Evolutionary conservation across 1,140 invertebrate genomes (phyloP), one percentile per base, ranked within the genome.

Genomic region (Brachionus sp.): DNA sequence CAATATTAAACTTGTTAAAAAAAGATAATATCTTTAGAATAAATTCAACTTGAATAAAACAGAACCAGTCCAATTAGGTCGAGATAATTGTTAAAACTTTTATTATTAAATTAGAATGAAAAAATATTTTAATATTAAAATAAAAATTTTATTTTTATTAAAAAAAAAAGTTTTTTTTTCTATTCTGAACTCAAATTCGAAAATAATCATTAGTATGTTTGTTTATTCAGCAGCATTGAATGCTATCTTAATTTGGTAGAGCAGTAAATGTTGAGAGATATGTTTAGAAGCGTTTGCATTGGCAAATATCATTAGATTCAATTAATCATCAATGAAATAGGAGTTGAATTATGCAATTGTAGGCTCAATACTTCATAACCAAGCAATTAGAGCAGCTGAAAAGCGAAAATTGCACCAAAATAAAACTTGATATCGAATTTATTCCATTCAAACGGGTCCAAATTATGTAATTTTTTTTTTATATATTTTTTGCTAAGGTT

Each of bases 381-480:
- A 66, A 33, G 64, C 64, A 66, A 66, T 66, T 66, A 66, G 29
- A 66, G 64, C 64, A 66, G 64, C 64, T 66, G 64, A 66, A 66
- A 33, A 33, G 13, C 64, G 16, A 57, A 57, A 57, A 57, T 46
- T 46, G 29, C 29, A 66, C 25, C 64, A 33, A 66, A 66, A 66
- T 33, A 66, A 33, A 66, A 66, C 64, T 66, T 66, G 64, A 66
- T 66, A 66, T 66, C 64, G 29, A 66, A 66, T 66, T 66, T 66
- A 35, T 66, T 66, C 64, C 64, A 66, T 66, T n/a, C 50, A 57
- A 57, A 57, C 19, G 50, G 50, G 50, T 57, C n/a, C n/a, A 57
- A 66, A 66, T 66, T 66, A 66, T 66, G 64, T 66, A 66, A 66
- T 66, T 66, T 25, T 19, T 29, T 29, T 29, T 29, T 29, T 29